Conservation (phyloP, 2,797 vertebrate genomes). For the Dermochelys coriacea region DNA sequence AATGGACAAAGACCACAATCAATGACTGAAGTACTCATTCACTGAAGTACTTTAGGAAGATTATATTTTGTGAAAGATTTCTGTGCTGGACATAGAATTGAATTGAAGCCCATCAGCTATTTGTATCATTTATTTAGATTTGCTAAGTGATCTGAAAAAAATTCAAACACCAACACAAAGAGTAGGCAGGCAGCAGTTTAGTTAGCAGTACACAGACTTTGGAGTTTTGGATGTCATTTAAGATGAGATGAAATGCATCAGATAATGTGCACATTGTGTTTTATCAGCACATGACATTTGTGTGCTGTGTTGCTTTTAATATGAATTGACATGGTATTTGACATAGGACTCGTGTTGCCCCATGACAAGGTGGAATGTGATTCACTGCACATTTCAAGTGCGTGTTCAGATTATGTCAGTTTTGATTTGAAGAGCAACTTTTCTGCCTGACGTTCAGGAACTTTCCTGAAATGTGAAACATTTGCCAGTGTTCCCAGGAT, state of each 20-base stretch:
- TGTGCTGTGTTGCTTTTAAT: not conserved
- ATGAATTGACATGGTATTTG: not conserved
- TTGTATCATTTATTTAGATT: constrained; percentile 50
- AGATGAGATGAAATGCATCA: not conserved
- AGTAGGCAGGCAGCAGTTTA: not conserved
- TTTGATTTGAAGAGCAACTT: constrained; percentile 1
- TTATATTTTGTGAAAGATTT: constrained; percentile 62
- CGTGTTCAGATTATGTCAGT: not conserved
- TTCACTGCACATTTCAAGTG: not conserved
- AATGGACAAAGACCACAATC: constrained; percentile 60
- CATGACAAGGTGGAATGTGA: not conserved
- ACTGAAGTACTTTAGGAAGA: constrained; percentile 59
- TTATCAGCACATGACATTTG: not conserved
- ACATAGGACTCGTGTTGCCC: not conserved
- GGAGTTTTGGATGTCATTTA: not conserved
- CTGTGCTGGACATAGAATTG: constrained; percentile 45
- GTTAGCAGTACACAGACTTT: not conserved
- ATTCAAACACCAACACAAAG: constrained; percentile 26
- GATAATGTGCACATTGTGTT: not conserved
- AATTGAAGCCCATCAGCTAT: constrained; percentile 53
- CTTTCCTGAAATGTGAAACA: not conserved
- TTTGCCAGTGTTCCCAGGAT: not conserved
- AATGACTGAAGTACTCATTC: constrained; percentile 73
- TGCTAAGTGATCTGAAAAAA: constrained; percentile 45
- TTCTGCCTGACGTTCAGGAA: not conserved